phyloP scores from a whole-genome alignment of 2,113 vertebrate species.

The Ctenodactylus gundi region DNA sequence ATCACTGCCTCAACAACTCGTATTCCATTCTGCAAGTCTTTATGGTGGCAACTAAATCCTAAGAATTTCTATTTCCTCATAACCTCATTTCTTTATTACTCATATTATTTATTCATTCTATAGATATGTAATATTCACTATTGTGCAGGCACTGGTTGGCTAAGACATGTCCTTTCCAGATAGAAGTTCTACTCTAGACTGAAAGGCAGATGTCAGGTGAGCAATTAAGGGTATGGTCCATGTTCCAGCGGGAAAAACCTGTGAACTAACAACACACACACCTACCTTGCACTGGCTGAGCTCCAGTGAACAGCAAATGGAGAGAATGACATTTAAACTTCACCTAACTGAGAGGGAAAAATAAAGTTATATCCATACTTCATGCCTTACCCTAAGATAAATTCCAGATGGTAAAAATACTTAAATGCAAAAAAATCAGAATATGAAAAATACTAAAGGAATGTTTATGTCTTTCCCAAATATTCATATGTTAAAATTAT shows the following conservation, averaged over 20 bases:
- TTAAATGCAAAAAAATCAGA: slow-evolving; percentile 60
- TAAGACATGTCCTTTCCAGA: slow-evolving; percentile 24
- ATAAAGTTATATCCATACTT: slow-evolving; percentile 55
- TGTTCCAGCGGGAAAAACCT: slow-evolving; percentile 21
- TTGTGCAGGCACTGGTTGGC: neutral
- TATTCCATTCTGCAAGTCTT: neutral
- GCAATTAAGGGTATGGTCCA: neutral
- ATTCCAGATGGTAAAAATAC: slow-evolving; percentile 68
- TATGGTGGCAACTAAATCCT: neutral
- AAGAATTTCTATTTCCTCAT: neutral
- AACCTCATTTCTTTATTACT: slow-evolving; percentile 20
- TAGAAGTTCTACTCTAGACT: slow-evolving; percentile 2
- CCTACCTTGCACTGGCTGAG: slow-evolving; percentile 2
- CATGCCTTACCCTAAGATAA: slow-evolving; percentile 64
- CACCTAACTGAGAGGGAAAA: slow-evolving; percentile 53
- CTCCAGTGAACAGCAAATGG: slow-evolving; percentile 35
- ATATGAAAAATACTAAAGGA: slow-evolving; percentile 41
- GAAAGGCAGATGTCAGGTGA: neutral
- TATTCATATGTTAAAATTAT: slow-evolving; percentile 11
- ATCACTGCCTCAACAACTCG: neutral
- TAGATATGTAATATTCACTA: neutral
- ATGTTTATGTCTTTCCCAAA: neutral
- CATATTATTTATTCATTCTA: neutral
- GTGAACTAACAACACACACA: neutral
- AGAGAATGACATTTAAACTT: slow-evolving; percentile 68